Conservation (phyloP, 2,888 invertebrate genomes). For the Tridacna crocea region DNA sequence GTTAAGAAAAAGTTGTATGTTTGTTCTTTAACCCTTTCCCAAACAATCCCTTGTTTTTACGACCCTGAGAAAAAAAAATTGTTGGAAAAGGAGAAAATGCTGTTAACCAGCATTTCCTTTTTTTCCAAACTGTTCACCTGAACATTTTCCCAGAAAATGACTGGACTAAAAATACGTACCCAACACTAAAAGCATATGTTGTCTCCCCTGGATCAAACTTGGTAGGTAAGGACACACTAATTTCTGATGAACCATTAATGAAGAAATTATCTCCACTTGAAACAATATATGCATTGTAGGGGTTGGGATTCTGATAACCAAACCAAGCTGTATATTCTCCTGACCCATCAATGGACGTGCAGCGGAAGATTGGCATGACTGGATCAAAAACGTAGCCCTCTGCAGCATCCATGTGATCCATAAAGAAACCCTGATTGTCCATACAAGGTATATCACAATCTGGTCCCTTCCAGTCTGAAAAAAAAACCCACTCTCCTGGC, state of each 20-base stretch:
- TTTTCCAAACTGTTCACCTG: too few species aligned
- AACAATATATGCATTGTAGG: conserved; percentile 69
- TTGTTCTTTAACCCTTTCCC: too few species aligned
- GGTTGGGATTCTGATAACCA: conserved; percentile 72
- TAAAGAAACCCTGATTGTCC: conserved; percentile 67
- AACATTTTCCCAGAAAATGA: too few species aligned
- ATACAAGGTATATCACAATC: conserved; percentile 72
- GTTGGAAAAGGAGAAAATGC: too few species aligned
- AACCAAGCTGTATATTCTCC: conserved; percentile 67
- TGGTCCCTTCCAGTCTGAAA: conserved; percentile 72
- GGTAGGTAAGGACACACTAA: conserved; percentile 37
- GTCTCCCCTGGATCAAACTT: conserved; percentile 64
- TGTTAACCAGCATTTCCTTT: too few species aligned
- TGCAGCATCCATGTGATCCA: conserved; percentile 61
- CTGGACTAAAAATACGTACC: conserved; percentile 49
- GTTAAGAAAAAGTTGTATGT: too few species aligned
- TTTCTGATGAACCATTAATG: conserved; percentile 2
- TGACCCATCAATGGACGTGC: conserved; percentile 46
- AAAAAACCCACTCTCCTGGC: background rate
- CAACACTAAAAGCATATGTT: conserved; percentile 60
- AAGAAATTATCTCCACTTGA: conserved; percentile 62
- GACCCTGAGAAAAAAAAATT: too few species aligned
- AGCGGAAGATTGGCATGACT: conserved; percentile 63
- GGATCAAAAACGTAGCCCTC: conserved; percentile 35
- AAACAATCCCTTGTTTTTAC: too few species aligned